Conservation (phyloP, 2,113 vertebrate genomes). For the Rhinopomastus cyanomelas region DNA sequence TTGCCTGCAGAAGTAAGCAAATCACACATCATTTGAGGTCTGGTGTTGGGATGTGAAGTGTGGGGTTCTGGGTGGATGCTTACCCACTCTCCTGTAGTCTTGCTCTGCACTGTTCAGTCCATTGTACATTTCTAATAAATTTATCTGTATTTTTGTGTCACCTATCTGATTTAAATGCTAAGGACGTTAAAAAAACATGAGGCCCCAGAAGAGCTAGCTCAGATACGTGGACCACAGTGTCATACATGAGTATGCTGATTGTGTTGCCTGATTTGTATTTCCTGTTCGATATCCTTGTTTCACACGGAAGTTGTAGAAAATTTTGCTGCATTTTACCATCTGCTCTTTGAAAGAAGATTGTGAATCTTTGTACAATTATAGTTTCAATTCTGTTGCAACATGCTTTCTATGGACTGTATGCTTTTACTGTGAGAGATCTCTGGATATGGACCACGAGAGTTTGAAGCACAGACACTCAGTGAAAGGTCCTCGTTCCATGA, state of each 20-base stretch:
- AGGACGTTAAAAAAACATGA: neutral
- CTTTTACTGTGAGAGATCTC: neutral
- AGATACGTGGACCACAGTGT: neutral
- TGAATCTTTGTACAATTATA: conserved; percentile 27
- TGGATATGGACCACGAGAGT: neutral
- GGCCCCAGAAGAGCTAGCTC: neutral
- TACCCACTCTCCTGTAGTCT: neutral
- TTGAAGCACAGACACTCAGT: neutral
- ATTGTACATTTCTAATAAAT: conserved; percentile 27
- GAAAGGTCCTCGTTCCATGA: neutral
- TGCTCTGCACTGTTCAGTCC: conserved; percentile 31
- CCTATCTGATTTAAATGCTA: conserved; percentile 8
- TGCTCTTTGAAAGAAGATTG: conserved; percentile 47
- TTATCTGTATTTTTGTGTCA: conserved; percentile 53
- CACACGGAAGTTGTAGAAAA: conserved; percentile 5
- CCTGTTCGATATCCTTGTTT: conserved; percentile 57
- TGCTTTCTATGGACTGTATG: neutral
- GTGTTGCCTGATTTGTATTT: conserved; percentile 46
- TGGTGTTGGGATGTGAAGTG: conserved; percentile 20
- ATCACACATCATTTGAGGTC: neutral
- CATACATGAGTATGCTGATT: conserved; percentile 47
- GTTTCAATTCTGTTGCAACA: neutral
- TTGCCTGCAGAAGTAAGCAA: neutral
- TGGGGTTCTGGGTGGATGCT: conserved; percentile 17
- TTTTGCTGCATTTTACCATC: conserved; percentile 29